Evolutionary conservation across 2,888 invertebrate genomes (phyloP).

Genomic region (Amblyteles armatorius): DNA sequence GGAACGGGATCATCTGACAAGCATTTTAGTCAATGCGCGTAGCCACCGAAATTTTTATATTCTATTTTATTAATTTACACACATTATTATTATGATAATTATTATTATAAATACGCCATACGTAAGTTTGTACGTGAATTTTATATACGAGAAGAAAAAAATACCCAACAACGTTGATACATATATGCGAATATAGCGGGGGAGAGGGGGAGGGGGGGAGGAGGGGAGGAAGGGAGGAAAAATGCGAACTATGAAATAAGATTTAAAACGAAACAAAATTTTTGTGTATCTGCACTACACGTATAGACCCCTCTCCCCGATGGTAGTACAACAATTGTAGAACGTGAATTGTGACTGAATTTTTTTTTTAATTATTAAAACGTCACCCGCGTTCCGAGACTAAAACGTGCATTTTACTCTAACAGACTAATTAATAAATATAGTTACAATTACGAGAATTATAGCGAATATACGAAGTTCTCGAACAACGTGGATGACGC

Average conservation of each 20-base stretch:
- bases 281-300: slow-evolving; percentile 59
- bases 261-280: slow-evolving; percentile 52
- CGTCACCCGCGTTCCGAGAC: slow-evolving; percentile 81
- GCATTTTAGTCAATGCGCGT: slow-evolving; percentile 67
- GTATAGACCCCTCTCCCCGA: slow-evolving; percentile 68
- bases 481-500: slow-evolving; percentile 18
- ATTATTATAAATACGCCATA: slow-evolving; percentile 69
- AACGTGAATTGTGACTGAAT: slow-evolving; percentile 52
- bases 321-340: slow-evolving; percentile 58
- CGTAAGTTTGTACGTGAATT: slow-evolving; percentile 79
- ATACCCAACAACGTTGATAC: slow-evolving; percentile 67
- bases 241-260: slow-evolving; percentile 57
- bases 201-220: slow-evolving; percentile 16
- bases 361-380: slow-evolving; percentile 67
- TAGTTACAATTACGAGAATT: slow-evolving; percentile 1
- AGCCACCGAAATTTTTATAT: slow-evolving; percentile 53
- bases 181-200: slow-evolving; percentile 65
- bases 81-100: slow-evolving; percentile 55
- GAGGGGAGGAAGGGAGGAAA: slow-evolving; percentile 31
- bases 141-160: slow-evolving; percentile 71
- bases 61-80: slow-evolving; percentile 49
- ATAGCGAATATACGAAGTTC: slow-evolving; percentile 38
- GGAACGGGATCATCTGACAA: slow-evolving; percentile 65
- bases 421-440: slow-evolving; percentile 24
- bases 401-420: slow-evolving; percentile 60